Evolutionary conservation across 2,888 invertebrate genomes (phyloP).

Genomic region (Drosophila parthenogenetica): DNA sequence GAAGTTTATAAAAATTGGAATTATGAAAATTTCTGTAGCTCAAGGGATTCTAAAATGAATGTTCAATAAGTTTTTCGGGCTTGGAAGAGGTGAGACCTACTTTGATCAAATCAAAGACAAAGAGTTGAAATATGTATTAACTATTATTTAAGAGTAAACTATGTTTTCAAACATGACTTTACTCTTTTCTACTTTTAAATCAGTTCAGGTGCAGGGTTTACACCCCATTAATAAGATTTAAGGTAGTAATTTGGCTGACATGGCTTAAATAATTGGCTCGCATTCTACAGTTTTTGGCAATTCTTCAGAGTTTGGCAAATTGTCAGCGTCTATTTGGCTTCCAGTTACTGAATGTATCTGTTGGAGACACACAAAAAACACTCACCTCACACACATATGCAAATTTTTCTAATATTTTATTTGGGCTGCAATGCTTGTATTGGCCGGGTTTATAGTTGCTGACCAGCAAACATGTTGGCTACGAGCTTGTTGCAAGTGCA

Average conservation of each 20-base stretch:
- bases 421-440: conserved; percentile 27
- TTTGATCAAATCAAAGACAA: no score
- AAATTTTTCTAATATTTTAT: conserved; percentile 6
- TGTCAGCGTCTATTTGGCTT: conserved; percentile 44
- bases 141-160: background rate
- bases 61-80: no score
- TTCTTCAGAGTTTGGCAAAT: conserved; percentile 41
- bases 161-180: background rate
- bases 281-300: conserved; percentile 50
- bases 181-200: background rate
- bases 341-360: conserved; percentile 14
- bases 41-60: no score
- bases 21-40: background rate
- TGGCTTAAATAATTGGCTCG: conserved; percentile 31
- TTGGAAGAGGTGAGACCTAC: no score
- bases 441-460: conserved; percentile 17
- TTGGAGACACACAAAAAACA: conserved; percentile 7
- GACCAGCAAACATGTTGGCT: background rate
- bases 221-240: conserved; percentile 22
- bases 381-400: background rate
- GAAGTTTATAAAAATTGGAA: background rate
- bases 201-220: background rate
- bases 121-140: no score
- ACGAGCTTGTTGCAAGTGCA: conserved; percentile 50
- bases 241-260: conserved; percentile 36